Conservation (phyloP, 2,888 invertebrate species). For the Chirona hameri region DNA sequence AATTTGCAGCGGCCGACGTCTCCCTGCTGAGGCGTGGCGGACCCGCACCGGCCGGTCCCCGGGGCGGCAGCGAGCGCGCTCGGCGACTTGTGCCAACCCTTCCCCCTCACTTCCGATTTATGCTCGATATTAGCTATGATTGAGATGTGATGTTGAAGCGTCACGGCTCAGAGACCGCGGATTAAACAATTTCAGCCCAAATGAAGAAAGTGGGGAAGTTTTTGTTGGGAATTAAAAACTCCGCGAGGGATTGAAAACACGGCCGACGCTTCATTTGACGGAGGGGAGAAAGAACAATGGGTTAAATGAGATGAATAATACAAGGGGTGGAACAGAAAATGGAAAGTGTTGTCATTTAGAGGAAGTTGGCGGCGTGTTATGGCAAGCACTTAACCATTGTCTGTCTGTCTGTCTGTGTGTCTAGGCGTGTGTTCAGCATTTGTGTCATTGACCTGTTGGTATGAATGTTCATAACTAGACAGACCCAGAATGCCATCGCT, state of each 20-base stretch:
- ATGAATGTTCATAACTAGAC: no score
- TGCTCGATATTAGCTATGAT: not conserved
- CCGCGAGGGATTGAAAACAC: conserved; percentile 12
- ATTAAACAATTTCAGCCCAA: conserved; percentile 23
- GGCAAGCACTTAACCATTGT: no score
- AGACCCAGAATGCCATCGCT: no score
- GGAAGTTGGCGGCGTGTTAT: no score
- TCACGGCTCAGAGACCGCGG: not conserved
- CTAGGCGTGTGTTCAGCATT: no score
- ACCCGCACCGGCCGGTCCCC: not conserved
- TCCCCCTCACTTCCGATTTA: not conserved
- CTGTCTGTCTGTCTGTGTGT: no score
- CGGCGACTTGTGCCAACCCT: not conserved
- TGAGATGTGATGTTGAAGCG: conserved; percentile 23
- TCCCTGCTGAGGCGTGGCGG: not conserved
- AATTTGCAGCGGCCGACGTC: no score
- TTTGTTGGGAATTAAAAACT: conserved; percentile 25
- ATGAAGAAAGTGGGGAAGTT: conserved; percentile 27
- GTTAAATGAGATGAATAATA: conserved; percentile 28
- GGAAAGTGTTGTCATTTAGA: not conserved
- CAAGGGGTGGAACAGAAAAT: not conserved
- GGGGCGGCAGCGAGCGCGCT: not conserved
- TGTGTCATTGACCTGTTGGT: no score
- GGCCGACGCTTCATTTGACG: conserved; percentile 14
- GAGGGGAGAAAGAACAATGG: conserved; percentile 25